A percentile compares a stretch with the other conserved stretches of the same genome.
Conservation (phyloP, 2,113 vertebrate genomes). For the Phalacrocorax carbo region DNA sequence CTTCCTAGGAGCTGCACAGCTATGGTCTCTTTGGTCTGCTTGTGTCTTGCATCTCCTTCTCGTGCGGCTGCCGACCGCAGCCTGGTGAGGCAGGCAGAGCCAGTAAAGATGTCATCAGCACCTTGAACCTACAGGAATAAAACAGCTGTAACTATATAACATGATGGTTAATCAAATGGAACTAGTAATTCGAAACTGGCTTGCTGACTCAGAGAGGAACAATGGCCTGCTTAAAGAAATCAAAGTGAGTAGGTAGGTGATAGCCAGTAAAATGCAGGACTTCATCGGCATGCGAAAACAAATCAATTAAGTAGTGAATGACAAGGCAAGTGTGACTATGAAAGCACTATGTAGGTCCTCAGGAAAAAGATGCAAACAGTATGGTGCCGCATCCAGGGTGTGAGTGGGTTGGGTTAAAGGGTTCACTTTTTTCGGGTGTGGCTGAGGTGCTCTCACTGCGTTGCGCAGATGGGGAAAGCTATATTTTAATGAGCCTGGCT, state of each 20-base stretch:
- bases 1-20: not conserved
- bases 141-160: not conserved
- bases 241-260: not conserved
- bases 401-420: not conserved
- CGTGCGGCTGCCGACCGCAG: rapidly evolving
- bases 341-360: not conserved
- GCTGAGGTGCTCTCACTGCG: not conserved
- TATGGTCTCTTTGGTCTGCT: not conserved
- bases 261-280: not conserved
- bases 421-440: rapidly evolving
- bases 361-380: not conserved
- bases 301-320: not conserved
- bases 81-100: not conserved
- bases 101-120: not conserved
- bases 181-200: not conserved
- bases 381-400: not conserved
- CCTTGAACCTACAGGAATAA: not conserved
- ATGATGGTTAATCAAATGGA: not conserved
- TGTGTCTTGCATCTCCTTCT: not conserved
- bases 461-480: not conserved
- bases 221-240: not conserved
- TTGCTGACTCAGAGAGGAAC: not conserved
- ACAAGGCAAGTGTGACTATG: rapidly evolving
- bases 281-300: not conserved
- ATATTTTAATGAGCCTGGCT: not conserved